phyloP scores from a whole-genome alignment of 92 coral and sea anemone genomes.

The Heliopora coerulea region DNA sequence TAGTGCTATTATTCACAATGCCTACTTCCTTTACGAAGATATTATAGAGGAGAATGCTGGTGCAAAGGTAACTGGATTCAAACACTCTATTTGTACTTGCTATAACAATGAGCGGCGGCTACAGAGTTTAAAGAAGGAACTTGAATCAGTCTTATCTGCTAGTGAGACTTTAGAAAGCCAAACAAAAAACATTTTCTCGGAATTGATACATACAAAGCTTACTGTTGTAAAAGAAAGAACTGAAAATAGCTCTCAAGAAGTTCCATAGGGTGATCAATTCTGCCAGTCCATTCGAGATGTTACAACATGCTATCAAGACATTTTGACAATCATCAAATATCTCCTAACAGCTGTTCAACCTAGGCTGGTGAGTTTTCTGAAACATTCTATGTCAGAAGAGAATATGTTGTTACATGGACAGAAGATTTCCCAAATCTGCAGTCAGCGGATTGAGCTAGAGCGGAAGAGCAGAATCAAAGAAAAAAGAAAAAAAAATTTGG shows the following conservation, averaged over 20 bases:
- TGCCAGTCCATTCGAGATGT: no score
- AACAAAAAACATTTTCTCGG: not conserved
- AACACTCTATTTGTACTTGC: not conserved
- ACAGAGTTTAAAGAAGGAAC: constrained; percentile 16
- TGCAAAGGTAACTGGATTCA: not conserved
- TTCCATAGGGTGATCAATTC: not conserved
- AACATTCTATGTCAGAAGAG: no score
- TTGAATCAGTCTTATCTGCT: not conserved
- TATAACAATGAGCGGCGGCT: constrained; percentile 18
- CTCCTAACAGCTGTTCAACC: no score
- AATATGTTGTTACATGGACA: no score
- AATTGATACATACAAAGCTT: not conserved
- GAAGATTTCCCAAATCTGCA: no score
- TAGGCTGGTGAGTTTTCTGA: no score
- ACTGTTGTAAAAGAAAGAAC: constrained; percentile 1
- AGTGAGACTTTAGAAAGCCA: not conserved
- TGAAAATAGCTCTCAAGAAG: not conserved
- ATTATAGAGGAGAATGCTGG: constrained; percentile 32
- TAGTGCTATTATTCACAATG: constrained; percentile 29
- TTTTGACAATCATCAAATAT: no score
- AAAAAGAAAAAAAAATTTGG: no score
- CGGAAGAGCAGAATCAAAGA: no score
- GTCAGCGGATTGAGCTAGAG: no score
- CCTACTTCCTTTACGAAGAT: constrained; percentile 46
- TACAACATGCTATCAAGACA: no score